Evolutionary conservation across 1,140 invertebrate species (phyloP).

Genomic region (Brachionus sp.): DNA sequence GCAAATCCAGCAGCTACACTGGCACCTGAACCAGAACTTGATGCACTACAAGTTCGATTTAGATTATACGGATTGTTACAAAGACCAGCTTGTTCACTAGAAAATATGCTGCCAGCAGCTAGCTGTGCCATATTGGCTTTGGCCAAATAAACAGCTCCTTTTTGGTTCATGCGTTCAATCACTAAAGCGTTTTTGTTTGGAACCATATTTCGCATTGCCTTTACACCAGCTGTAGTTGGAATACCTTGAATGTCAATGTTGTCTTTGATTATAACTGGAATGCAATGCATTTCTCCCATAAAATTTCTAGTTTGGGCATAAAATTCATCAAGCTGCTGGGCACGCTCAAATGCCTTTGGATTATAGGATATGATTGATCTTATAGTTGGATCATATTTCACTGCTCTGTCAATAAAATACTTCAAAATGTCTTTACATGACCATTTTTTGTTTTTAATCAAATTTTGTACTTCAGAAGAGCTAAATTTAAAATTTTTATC

Average conservation of each 20-base stretch:
- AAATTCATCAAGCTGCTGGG: background rate
- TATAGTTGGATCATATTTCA: background rate
- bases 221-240: background rate
- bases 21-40: slow-evolving; percentile 4
- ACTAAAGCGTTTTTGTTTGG: slow-evolving; percentile 9
- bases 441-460: background rate
- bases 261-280: slow-evolving; percentile 26
- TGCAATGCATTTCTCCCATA: slow-evolving; percentile 4
- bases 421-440: background rate
- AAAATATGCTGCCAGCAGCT: background rate
- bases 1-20: background rate
- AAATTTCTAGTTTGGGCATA: background rate
- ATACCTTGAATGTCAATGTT: slow-evolving; percentile 3
- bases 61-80: background rate
- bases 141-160: background rate
- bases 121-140: background rate
- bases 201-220: background rate
- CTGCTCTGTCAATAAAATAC: background rate
- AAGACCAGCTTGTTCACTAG: background rate
- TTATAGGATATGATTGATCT: background rate
- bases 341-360: background rate
- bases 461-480: background rate
- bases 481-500: background rate
- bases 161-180: background rate
- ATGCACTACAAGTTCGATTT: background rate